Evolutionary conservation across 1,140 invertebrate species (phyloP).

Genomic region (Meteorus sp.): DNA sequence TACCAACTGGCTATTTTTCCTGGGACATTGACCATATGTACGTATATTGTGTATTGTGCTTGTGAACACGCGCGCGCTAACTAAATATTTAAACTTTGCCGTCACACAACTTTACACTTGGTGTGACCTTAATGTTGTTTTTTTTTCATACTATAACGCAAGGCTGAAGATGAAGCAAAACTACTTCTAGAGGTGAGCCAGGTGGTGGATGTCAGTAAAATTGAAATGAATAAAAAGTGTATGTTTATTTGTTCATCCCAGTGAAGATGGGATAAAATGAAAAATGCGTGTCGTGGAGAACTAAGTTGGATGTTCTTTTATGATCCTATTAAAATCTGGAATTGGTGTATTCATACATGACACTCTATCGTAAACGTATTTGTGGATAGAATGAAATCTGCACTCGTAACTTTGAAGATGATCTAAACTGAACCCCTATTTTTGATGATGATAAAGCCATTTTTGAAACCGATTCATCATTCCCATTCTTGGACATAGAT

Average conservation of each 20-base stretch:
- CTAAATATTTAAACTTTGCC: constrained; percentile 36
- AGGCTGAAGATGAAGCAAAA: constrained; percentile 1
- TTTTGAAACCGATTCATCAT: constrained; percentile 22
- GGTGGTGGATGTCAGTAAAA: no score
- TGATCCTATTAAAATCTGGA: constrained; percentile 5
- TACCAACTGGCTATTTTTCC: no score
- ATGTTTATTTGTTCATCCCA: no score
- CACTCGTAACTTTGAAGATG: no score
- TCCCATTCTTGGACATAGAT: background rate
- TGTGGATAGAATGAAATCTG: no score
- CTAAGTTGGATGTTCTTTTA: constrained; percentile 1
- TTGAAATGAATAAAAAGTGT: background rate
- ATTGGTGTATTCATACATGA: background rate
- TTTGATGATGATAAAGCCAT: no score
- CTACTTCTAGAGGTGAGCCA: background rate
- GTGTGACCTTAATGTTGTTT: background rate
- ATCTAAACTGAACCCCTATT: no score
- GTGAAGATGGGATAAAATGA: no score
- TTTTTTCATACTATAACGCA: no score
- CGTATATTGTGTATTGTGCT: no score
- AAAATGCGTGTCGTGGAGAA: background rate
- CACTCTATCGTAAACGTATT: background rate
- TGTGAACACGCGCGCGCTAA: no score
- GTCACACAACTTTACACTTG: constrained; percentile 17
- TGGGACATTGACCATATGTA: no score